phyloP scores from a whole-genome alignment of 2,797 vertebrate species.

The Pachyuromys duprasi region DNA sequence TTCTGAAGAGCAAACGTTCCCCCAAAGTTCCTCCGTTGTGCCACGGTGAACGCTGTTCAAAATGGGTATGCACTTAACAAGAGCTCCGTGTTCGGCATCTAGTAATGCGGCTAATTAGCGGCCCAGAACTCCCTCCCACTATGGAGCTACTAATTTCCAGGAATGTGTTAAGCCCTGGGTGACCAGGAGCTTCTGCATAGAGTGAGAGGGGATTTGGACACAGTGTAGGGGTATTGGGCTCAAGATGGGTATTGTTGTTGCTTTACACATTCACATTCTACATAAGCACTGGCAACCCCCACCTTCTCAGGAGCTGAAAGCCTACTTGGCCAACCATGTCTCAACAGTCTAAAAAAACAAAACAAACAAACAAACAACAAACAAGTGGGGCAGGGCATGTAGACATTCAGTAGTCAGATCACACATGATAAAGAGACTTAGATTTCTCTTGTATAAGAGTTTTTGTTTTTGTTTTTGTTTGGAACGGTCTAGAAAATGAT shows the following conservation, averaged over 20 bases:
- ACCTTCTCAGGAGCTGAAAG: neutral
- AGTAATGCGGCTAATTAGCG: too few relatives aligned
- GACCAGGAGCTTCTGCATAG: neutral
- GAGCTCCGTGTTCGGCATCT: neutral
- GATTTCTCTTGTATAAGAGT: neutral
- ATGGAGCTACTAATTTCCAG: too few relatives aligned
- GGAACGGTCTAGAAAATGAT: neutral
- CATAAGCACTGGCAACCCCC: neutral
- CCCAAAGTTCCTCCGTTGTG: neutral
- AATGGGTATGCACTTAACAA: neutral
- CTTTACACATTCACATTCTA: neutral
- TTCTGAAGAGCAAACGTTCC: neutral
- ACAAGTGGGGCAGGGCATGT: neutral
- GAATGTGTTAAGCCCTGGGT: neutral
- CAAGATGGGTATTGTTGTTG: too few relatives aligned
- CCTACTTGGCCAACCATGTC: neutral
- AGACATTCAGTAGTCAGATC: neutral
- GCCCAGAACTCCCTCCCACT: neutral
- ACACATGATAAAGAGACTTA: neutral
- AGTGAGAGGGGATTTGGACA: accelerated
- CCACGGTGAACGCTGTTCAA: neutral
- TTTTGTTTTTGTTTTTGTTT: neutral
- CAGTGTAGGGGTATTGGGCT: accelerated
- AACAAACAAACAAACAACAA: neutral
- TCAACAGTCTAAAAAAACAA: neutral